Percentiles rank a stretch among this genome's conserved stretches.
Evolutionary conservation across 2,797 vertebrate species (phyloP).

Genomic region (Scolopax rusticola): DNA sequence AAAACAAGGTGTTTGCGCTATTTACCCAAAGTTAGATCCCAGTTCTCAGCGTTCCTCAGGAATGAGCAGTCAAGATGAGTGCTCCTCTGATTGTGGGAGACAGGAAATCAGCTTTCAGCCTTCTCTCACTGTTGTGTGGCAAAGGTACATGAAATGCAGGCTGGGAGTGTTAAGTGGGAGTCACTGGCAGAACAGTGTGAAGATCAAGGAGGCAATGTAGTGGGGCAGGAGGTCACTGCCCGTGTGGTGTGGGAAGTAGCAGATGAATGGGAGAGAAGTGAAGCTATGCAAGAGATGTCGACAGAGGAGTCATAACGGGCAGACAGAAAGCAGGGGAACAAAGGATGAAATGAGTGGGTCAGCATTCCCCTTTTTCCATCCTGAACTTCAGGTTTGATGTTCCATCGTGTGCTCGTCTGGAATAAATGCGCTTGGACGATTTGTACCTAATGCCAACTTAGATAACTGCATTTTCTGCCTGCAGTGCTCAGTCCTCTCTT

Average conservation of each 20-base stretch:
- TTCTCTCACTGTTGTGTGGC: background rate
- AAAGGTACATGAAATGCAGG: background rate
- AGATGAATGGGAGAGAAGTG: background rate
- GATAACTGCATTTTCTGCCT: background rate
- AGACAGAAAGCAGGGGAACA: background rate
- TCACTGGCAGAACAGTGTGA: background rate
- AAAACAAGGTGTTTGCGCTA: background rate
- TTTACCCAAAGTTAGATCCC: background rate
- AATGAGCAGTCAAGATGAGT: background rate
- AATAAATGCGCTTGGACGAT: background rate
- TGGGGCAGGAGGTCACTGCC: background rate
- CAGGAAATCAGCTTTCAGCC: background rate
- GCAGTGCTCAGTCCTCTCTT: background rate
- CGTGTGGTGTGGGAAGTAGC: background rate
- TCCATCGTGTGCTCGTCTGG: background rate
- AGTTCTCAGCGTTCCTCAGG: background rate
- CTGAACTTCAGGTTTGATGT: background rate
- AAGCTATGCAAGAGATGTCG: background rate
- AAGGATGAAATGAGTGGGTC: background rate
- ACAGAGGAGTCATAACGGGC: rapidly evolving
- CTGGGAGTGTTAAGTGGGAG: background rate
- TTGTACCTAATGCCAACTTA: background rate
- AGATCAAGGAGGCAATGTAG: background rate
- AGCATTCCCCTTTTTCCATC: background rate
- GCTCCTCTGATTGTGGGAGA: background rate